Base-by-base conservation (phyloP, 2,888 invertebrate species). In the Epistrophella euchroma region DNA sequence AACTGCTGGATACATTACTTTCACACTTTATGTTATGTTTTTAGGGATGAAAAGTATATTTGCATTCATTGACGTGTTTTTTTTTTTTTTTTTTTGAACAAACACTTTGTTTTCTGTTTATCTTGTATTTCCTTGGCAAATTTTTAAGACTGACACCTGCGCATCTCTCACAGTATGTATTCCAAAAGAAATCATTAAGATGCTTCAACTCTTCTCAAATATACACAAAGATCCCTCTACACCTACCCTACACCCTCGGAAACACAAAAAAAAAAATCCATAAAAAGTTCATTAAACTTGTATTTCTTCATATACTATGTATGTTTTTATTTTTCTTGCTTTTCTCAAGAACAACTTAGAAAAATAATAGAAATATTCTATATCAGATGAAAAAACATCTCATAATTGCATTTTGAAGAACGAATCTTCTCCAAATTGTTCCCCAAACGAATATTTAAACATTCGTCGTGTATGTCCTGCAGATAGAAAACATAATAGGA, bases 241-340 rank as follows among this genome's bases (percentile, higher is more conserved):
- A 37, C 2, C n/a, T 19, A 17, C 19, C 7, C 7, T 13, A 15
- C 37, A 7, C 13, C 7, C 17, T 17, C 28, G n/a, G n/a, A n/a
- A n/a, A n/a, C n/a, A n/a, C 28, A 6, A 32, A 11, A 35, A 40
- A 40, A 40, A 60, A 62, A 62, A 45, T 64, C 64, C 64, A 64
- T 64, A 43, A 47, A 66, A 66, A 66, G 66, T 47, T 66, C 66
- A 66, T 66, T 66, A 47, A 66, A 66, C 47, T 58, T 58, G 62
- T 25, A 45, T 62, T 10, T 43, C 9, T 15, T 25, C 32, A 11
- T 32, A 32, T 32, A n/a, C n/a, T 25, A 3, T 3, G 25, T 25
- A 25, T 32, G 1, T 32, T 32, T 32, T 32, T 32, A 7, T 45
- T 13, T 19, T 10, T 7, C 47, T 64, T 64, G 15, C 47, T 45